Percentiles rank a stretch among this genome's conserved stretches.
Conservation (phyloP, 1,140 invertebrate species). For the Sitophilus oryzae region DNA sequence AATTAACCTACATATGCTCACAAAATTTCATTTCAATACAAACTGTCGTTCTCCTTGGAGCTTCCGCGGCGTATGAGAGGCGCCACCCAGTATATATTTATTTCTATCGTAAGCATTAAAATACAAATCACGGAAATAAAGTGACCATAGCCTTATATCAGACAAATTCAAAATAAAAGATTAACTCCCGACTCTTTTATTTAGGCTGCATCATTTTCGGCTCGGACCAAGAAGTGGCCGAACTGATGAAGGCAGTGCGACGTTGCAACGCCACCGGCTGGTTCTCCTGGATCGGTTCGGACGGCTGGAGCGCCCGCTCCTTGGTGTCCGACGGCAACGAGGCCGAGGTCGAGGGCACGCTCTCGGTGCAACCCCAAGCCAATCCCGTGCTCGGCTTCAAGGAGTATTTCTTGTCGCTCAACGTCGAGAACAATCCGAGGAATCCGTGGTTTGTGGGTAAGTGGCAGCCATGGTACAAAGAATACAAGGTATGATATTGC, state of each 20-base stretch:
- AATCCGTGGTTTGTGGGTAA: constrained; percentile 92
- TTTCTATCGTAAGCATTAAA: no score
- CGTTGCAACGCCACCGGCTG: constrained; percentile 79
- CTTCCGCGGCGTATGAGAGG: no score
- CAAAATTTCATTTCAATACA: no score
- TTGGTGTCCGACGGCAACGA: constrained; percentile 87
- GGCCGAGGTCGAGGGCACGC: constrained; percentile 80
- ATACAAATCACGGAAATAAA: no score
- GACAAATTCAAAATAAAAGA: neutral
- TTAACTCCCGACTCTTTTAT: constrained; percentile 30
- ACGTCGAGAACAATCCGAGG: constrained; percentile 77
- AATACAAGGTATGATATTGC: no score
- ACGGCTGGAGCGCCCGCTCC: constrained; percentile 84
- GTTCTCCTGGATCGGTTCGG: constrained; percentile 93
- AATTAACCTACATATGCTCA: no score
- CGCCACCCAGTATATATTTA: no score
- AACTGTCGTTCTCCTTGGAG: no score
- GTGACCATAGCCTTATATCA: no score
- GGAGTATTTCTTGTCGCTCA: constrained; percentile 80
- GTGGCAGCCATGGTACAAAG: no score
- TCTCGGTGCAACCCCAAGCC: constrained; percentile 85
- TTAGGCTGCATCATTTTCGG: constrained; percentile 92
- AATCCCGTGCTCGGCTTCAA: constrained; percentile 82
- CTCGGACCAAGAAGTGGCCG: constrained; percentile 93
- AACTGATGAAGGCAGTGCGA: constrained; percentile 84